These are phyloP conservation scores for Ceyx cyanopectus DNA, from an alignment of 2,113 vertebrate species.

Conservation along the genomic window DNA sequence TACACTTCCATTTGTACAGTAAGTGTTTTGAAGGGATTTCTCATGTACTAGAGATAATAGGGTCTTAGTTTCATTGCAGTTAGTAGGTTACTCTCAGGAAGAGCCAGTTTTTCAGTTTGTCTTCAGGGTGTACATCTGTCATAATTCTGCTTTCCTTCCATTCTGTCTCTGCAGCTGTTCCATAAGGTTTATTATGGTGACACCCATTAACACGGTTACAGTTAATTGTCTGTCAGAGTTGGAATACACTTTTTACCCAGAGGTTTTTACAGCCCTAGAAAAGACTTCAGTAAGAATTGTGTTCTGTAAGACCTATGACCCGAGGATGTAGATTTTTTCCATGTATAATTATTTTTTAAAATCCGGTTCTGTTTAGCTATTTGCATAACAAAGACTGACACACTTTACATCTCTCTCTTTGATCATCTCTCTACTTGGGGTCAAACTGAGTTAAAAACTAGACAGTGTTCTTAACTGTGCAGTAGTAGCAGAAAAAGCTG, in stretches of 20 bases:
- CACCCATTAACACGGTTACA: conserved; percentile 39
- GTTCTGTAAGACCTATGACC: conserved; percentile 47
- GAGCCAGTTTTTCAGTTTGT: conserved; percentile 40
- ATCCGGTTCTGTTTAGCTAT: conserved; percentile 24
- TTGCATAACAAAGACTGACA: conserved; percentile 45
- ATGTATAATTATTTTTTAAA: neutral
- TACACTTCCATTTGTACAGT: neutral
- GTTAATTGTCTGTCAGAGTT: conserved; percentile 60
- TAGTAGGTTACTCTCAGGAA: conserved; percentile 11
- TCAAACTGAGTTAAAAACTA: neutral
- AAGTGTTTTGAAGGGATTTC: neutral
- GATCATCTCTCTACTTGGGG: neutral
- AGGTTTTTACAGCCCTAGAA: conserved; percentile 44
- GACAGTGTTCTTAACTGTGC: neutral
- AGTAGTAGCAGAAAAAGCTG: neutral
- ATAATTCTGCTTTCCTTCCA: neutral
- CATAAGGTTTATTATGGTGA: conserved; percentile 35
- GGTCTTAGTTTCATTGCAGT: conserved; percentile 7
- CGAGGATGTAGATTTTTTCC: conserved; percentile 21
- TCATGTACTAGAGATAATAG: conserved; percentile 3
- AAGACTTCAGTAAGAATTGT: neutral
- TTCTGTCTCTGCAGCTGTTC: conserved; percentile 43
- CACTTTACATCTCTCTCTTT: conserved; percentile 17
- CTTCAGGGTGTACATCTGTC: conserved; percentile 40
- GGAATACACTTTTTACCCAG: conserved; percentile 26